Percentiles rank a stretch among this genome's conserved stretches.
These are phyloP conservation scores for Gymnorhina tibicen DNA, from an alignment of 2,113 vertebrate genomes.

Conservation along the genomic window DNA sequence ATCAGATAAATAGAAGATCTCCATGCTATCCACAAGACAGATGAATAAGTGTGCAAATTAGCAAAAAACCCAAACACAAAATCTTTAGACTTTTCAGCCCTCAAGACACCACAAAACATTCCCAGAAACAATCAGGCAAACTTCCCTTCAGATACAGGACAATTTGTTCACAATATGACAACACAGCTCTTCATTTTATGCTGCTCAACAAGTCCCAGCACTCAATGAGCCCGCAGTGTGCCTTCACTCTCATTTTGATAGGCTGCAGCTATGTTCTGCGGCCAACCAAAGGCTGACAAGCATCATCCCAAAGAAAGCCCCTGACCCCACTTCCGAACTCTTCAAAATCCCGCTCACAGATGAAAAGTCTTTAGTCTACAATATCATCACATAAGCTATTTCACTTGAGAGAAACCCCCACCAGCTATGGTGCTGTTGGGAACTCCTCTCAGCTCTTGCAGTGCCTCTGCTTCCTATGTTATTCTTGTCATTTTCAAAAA, in stretches of 20 bases:
- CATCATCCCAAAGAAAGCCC: neutral
- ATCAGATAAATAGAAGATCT: neutral
- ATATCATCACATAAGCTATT: neutral
- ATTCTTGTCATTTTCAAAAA: neutral
- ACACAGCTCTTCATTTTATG: neutral
- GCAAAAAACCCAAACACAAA: fast-evolving
- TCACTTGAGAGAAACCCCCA: neutral
- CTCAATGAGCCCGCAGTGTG: neutral
- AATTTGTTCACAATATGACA: neutral
- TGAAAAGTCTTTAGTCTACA: neutral
- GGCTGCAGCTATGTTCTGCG: neutral
- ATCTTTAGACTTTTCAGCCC: neutral
- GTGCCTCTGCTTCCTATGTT: neutral
- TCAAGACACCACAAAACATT: neutral
- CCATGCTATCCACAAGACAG: neutral
- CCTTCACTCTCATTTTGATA: neutral
- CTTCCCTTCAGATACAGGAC: neutral
- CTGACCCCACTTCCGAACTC: neutral
- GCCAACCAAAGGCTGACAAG: neutral
- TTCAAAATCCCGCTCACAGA: neutral
- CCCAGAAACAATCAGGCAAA: neutral
- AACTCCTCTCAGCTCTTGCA: neutral
- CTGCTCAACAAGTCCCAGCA: neutral
- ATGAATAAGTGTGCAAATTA: neutral
- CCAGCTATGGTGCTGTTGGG: neutral